Conservation (phyloP, 1,140 invertebrate species). For the Heliconius congener region DNA sequence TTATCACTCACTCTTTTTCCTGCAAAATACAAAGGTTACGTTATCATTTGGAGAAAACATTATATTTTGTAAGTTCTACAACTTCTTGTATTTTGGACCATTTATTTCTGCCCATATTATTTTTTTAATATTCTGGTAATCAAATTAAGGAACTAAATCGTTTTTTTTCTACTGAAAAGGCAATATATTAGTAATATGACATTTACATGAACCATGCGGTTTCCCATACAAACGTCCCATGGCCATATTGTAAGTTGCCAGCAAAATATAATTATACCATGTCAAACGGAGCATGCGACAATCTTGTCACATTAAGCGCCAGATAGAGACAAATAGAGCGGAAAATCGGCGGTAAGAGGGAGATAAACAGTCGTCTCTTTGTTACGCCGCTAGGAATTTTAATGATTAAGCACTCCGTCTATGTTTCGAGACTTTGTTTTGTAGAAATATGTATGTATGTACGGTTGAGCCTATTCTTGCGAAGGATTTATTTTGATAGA, state of each 20-base stretch:
- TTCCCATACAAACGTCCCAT: slow-evolving; percentile 20
- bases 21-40: too few relatives aligned
- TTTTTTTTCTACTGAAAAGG: neutral
- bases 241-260: slow-evolving; percentile 32
- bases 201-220: neutral
- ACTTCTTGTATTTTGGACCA: too few relatives aligned
- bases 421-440: slow-evolving; percentile 22
- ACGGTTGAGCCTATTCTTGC: neutral
- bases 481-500: neutral
- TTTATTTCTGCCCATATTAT: neutral
- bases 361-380: slow-evolving; percentile 64
- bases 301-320: slow-evolving; percentile 72
- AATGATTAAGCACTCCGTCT: slow-evolving; percentile 65
- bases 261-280: slow-evolving; percentile 43
- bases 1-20: too few relatives aligned
- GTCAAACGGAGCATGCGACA: slow-evolving; percentile 70
- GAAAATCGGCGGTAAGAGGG: slow-evolving; percentile 68
- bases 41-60: too few relatives aligned
- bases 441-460: slow-evolving; percentile 13
- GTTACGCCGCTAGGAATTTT: slow-evolving; percentile 65
- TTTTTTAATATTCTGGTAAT: too few relatives aligned
- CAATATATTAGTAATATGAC: neutral
- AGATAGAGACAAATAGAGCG: slow-evolving; percentile 78
- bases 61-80: too few relatives aligned
- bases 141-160: too few relatives aligned